phyloP scores from a whole-genome alignment of 2,888 invertebrate genomes.

The Helicoverpa assulta region DNA sequence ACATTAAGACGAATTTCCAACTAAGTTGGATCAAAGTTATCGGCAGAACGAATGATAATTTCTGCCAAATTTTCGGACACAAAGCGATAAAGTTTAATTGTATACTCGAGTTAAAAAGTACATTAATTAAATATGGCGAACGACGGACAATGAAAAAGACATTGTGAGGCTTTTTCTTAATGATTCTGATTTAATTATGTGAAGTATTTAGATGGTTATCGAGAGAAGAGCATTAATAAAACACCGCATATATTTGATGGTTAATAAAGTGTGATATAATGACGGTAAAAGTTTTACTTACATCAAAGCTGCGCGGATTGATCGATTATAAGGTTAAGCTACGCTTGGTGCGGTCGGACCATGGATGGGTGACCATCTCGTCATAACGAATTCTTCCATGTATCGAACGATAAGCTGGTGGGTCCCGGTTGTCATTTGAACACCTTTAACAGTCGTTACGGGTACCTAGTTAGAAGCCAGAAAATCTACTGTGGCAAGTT shows the following conservation, averaged over 20 bases:
- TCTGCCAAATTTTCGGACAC: slow-evolving; percentile 63
- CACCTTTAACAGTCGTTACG: too few species aligned
- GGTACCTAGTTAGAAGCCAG: too few species aligned
- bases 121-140: slow-evolving; percentile 63
- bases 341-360: too few species aligned
- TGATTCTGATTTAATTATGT: slow-evolving; percentile 60
- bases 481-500: too few species aligned
- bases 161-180: slow-evolving; percentile 57
- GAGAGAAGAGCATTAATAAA: slow-evolving; percentile 22
- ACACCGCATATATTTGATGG: slow-evolving; percentile 27
- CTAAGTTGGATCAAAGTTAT: slow-evolving; percentile 34
- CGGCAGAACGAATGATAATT: slow-evolving; percentile 60
- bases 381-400: too few species aligned
- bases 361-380: too few species aligned
- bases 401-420: too few species aligned
- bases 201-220: slow-evolving; percentile 58
- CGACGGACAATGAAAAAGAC: slow-evolving; percentile 62
- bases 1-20: slow-evolving; percentile 32
- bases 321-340: too few species aligned
- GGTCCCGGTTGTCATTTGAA: too few species aligned
- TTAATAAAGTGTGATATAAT: slow-evolving; percentile 8
- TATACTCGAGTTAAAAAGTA: slow-evolving; percentile 65
- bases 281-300: slow-evolving; percentile 6
- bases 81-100: slow-evolving; percentile 67
- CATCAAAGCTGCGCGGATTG: neutral